These are phyloP conservation scores for Herpetotheres cachinnans DNA, from an alignment of 2,113 vertebrate species.

Conservation along the genomic window DNA sequence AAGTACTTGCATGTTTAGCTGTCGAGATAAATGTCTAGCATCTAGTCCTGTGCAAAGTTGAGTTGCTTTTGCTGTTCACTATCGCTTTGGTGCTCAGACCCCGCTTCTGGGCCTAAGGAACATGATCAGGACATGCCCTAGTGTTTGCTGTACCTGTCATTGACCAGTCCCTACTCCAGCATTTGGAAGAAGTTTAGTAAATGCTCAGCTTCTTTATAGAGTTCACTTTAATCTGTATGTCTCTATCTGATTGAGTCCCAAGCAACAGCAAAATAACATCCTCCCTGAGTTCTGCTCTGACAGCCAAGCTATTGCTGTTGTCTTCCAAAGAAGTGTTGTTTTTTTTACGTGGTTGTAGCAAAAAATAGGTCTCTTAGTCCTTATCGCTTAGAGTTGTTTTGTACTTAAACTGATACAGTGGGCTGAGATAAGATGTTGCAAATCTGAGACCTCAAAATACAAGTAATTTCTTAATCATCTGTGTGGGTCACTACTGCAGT, in stretches of 20 bases:
- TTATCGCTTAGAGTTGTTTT: neutral
- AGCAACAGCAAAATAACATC: neutral
- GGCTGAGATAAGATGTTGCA: neutral
- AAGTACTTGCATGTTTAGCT: slow-evolving; percentile 29
- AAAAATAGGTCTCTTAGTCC: neutral
- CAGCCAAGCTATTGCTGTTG: neutral
- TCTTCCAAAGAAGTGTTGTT: neutral
- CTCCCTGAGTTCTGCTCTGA: neutral
- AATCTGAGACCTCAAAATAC: neutral
- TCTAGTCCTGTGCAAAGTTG: neutral
- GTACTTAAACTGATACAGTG: neutral
- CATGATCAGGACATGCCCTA: fast-evolving
- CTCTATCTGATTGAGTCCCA: neutral
- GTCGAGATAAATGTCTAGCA: neutral
- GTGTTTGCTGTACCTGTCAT: neutral
- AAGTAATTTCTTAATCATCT: neutral
- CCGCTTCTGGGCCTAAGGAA: neutral
- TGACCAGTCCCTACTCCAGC: neutral
- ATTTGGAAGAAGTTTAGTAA: neutral
- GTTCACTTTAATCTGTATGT: neutral
- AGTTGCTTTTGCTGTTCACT: neutral
- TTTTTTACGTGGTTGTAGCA: neutral
- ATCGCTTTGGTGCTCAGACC: neutral
- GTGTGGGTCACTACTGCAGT: neutral
- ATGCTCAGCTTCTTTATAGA: neutral